Base-by-base conservation (phyloP, 2,113 vertebrate species). In the Willisornis vidua region DNA sequence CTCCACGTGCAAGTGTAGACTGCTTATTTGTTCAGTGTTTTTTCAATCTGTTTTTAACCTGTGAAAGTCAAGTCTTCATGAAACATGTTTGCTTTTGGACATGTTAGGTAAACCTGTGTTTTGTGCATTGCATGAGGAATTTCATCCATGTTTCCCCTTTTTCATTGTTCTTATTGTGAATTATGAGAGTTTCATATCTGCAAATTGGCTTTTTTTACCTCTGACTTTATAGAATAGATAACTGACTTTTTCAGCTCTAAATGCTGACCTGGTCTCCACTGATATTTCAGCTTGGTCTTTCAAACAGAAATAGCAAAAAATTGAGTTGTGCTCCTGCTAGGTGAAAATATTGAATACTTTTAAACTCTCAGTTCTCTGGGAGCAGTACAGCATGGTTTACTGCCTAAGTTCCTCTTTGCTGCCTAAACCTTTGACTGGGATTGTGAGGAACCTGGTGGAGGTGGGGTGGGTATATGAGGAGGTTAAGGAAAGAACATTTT, bases 41-140 rank as follows among this genome's bases (percentile, higher is more conserved):
- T 92, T 85, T 77, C 55, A 78, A 35, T 63, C 19, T 7, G 8
- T 83, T 90, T 94, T 95, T 92, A 94, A 95, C 62, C 31, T 35
- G 8, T 46, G 51, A n/a, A 82, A 51, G 37, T 68, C 71, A 70
- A 12, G 10, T 85, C 49, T 75, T 41, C 31, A 25, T 35, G 66
- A 95, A 85, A 52, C 11, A 9, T 10, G 2, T 66, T 91, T 67
- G 11, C 4, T 55, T 81, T 78, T 49, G 33, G 35, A 33, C 1
- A 2, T 25, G 4, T 45, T 82, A 39, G 12, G 17, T 80, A 76
- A 79, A 73, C 46, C 15, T 70, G 18, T 1, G 0, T 37, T 68
- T 85, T 29, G 6, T 48, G 20, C 13, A 12, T 22, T 57, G 39
- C 22, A 17, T 39, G 29, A 46, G 13, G 45, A 58, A 66, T 93